These are phyloP conservation scores for Andrena trimmerana DNA, from an alignment of 2,888 invertebrate genomes.

Conservation along the genomic window DNA sequence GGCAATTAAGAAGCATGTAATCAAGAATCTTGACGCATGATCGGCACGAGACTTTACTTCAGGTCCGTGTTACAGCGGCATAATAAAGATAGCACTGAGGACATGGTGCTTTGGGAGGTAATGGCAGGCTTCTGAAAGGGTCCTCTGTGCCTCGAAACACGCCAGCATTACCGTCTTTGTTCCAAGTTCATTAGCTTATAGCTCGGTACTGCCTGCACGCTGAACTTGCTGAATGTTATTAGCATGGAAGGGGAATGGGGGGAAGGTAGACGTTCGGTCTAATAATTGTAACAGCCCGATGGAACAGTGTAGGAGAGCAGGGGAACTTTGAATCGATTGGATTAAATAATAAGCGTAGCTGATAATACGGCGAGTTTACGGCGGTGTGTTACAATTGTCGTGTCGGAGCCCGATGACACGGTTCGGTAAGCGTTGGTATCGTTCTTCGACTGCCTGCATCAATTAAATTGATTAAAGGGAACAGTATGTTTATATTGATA, in stretches of 20 bases:
- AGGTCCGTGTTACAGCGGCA: slow-evolving; percentile 3
- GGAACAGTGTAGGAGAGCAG: background rate
- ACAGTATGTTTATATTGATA: background rate
- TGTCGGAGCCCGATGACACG: background rate
- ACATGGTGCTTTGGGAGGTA: slow-evolving; percentile 20
- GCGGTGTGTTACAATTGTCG: background rate
- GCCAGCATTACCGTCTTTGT: slow-evolving; percentile 45
- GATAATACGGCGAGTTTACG: slow-evolving; percentile 12
- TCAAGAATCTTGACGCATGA: slow-evolving; percentile 1
- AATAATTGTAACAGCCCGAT: slow-evolving; percentile 11
- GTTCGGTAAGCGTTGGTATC: background rate
- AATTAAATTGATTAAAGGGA: slow-evolving; percentile 23
- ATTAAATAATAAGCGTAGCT: slow-evolving; percentile 33
- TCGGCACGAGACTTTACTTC: slow-evolving; percentile 9
- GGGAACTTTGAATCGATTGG: slow-evolving; percentile 8
- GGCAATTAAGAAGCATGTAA: background rate
- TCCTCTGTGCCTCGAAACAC: slow-evolving; percentile 29
- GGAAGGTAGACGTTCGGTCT: slow-evolving; percentile 10
- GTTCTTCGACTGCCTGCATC: background rate
- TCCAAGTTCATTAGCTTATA: slow-evolving; percentile 50
- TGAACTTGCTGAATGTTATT: slow-evolving; percentile 40
- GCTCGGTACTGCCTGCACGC: background rate
- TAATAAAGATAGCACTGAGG: slow-evolving; percentile 33
- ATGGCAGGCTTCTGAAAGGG: slow-evolving; percentile 38
- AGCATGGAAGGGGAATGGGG: slow-evolving; percentile 6